phyloP scores from a whole-genome alignment of 2,888 invertebrate genomes.

The Agrotis ipsilon region DNA sequence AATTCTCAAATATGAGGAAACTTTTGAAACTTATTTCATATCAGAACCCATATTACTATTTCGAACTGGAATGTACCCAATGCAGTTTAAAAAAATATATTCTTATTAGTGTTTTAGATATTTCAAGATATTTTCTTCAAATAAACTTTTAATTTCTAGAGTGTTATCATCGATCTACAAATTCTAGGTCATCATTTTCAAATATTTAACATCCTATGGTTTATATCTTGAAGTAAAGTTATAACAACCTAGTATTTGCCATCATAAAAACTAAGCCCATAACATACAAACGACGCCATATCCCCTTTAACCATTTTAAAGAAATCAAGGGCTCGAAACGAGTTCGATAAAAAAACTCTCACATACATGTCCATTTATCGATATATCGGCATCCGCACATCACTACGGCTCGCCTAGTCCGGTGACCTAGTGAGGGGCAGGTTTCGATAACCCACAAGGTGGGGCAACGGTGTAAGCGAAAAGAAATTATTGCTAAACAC shows the following conservation, averaged over 20 bases:
- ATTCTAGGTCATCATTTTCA: conserved; percentile 1
- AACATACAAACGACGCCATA: conserved; percentile 17
- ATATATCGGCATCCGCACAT: conserved; percentile 75
- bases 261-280: conserved; percentile 1
- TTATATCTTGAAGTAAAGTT: neutral
- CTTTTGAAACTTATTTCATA: too few relatives aligned
- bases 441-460: conserved; percentile 73
- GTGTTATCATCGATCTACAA: too few relatives aligned
- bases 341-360: conserved; percentile 60
- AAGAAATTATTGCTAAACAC: conserved; percentile 45
- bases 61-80: too few relatives aligned
- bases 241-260: neutral
- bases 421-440: conserved; percentile 83
- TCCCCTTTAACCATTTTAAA: conserved; percentile 44
- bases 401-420: conserved; percentile 68
- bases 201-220: conserved; percentile 7
- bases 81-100: too few relatives aligned
- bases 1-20: too few relatives aligned
- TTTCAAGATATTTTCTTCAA: too few relatives aligned
- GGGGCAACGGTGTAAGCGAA: conserved; percentile 65
- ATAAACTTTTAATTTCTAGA: too few relatives aligned
- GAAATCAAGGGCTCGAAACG: conserved; percentile 58
- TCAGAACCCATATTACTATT: too few relatives aligned
- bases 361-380: conserved; percentile 63
- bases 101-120: too few relatives aligned